phyloP scores from a whole-genome alignment of 2,797 vertebrate species.

The Clarias platycephalus region DNA sequence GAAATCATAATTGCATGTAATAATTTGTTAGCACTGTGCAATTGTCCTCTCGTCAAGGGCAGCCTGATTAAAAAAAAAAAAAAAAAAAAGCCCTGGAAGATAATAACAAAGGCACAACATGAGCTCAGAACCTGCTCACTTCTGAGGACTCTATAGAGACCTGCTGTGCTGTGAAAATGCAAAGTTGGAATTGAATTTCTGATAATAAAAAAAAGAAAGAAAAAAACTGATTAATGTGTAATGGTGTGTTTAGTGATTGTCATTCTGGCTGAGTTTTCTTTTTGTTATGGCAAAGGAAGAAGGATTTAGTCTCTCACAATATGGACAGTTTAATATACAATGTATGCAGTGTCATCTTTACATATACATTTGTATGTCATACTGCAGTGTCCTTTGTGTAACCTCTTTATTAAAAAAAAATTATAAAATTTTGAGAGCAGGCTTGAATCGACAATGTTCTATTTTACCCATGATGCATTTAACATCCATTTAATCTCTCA shows the following conservation, averaged over 20 bases:
- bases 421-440: conserved; percentile 17
- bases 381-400: conserved; percentile 13
- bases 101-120: conserved; percentile 19
- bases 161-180: conserved; percentile 17
- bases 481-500: conserved; percentile 43
- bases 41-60: conserved; percentile 8
- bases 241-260: not conserved
- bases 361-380: conserved; percentile 13
- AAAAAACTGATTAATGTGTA: conserved; percentile 11
- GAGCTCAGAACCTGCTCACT: conserved; percentile 5
- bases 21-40: conserved; percentile 3
- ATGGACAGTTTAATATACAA: conserved; percentile 1
- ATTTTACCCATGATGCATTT: conserved; percentile 29
- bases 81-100: not conserved
- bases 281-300: not conserved
- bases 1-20: conserved; percentile 1
- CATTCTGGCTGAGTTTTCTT: not conserved
- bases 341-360: conserved; percentile 8
- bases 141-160: conserved; percentile 5
- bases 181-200: conserved; percentile 2
- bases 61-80: not conserved
- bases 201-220: not conserved
- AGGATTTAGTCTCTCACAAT: conserved; percentile 4
- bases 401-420: conserved; percentile 15
- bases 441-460: not conserved